Conservation (phyloP, 64 coral and sea anemone species). For the Platygyra sinensis region DNA sequence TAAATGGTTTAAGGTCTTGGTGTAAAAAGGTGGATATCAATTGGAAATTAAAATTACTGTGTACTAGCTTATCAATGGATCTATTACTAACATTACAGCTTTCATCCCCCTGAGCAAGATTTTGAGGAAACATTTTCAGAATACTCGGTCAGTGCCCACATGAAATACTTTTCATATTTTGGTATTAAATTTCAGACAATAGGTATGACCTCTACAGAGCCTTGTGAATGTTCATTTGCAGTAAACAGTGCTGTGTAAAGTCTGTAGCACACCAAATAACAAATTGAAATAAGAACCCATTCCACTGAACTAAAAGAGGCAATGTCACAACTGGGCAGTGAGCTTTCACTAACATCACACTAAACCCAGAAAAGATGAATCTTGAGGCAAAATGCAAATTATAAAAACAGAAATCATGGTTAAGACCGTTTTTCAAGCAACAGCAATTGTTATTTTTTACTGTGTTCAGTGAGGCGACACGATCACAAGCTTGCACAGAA, state of each 20-base stretch:
- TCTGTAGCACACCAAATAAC: not conserved
- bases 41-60: not conserved
- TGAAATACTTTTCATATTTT: slow-evolving; percentile 42
- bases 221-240: slow-evolving; percentile 6
- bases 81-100: not conserved
- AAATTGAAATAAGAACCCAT: not conserved
- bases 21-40: too few species aligned
- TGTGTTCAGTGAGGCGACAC: not conserved
- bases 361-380: not conserved
- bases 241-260: not conserved
- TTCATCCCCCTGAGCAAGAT: not conserved
- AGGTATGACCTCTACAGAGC: slow-evolving; percentile 2
- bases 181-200: slow-evolving; percentile 50
- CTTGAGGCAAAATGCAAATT: slow-evolving; percentile 29
- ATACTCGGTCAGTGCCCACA: not conserved
- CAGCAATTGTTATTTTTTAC: not conserved
- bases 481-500: not conserved
- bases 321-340: not conserved
- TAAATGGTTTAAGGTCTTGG: too few species aligned
- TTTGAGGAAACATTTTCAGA: not conserved
- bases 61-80: not conserved
- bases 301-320: not conserved
- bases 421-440: not conserved
- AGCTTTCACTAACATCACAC: slow-evolving; percentile 8
- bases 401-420: not conserved